Conservation (phyloP, 2,113 vertebrate genomes). For the Capra hircus region DNA sequence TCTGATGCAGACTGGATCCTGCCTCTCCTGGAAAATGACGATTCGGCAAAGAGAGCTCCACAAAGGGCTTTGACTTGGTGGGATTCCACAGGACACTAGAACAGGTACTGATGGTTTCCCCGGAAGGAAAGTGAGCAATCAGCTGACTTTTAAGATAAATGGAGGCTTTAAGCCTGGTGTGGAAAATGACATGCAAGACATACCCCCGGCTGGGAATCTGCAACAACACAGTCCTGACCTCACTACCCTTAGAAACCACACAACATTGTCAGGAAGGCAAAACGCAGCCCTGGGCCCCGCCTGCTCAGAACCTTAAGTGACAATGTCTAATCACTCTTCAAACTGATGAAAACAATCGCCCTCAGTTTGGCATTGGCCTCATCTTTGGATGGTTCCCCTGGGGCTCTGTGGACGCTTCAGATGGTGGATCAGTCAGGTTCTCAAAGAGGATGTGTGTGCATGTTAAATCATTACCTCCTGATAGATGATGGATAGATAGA, state of each 20-base stretch:
- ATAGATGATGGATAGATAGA: neutral
- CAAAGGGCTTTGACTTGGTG: constrained; percentile 65
- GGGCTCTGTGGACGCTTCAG: neutral
- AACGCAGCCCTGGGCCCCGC: neutral
- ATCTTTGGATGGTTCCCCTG: neutral
- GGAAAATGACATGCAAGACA: constrained; percentile 58
- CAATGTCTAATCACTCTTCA: neutral
- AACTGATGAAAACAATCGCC: neutral
- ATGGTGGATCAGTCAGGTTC: neutral
- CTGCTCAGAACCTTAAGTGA: neutral
- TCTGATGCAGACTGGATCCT: neutral
- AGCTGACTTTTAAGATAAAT: constrained; percentile 41
- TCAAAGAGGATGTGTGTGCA: neutral
- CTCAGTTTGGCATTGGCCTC: neutral
- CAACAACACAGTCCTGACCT: neutral
- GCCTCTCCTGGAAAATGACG: neutral
- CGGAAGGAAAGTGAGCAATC: constrained; percentile 58
- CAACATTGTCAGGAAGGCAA: neutral
- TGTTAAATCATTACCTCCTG: neutral
- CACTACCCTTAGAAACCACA: neutral
- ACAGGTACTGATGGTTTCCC: constrained; percentile 70
- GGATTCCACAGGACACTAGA: constrained; percentile 50
- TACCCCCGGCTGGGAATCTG: constrained; percentile 30
- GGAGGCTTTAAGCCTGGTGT: constrained; percentile 41
- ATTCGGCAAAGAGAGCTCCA: neutral